These are phyloP conservation scores for Lamellibrachia luymesi DNA, from an alignment of 1,140 invertebrate genomes.

Conservation along the genomic window DNA sequence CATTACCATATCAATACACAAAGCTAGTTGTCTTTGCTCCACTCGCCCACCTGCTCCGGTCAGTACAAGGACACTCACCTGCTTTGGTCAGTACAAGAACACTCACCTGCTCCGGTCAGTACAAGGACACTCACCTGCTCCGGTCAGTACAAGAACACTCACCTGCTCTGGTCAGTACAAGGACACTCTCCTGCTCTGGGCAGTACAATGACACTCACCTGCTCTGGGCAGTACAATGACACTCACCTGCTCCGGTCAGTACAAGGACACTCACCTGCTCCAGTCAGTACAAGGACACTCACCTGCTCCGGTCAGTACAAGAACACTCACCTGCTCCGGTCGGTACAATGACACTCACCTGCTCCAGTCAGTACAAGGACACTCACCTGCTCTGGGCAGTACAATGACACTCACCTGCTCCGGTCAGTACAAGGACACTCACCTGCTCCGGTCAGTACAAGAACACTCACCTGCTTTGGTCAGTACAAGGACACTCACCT, in stretches of 20 bases:
- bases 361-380: conserved; percentile 26
- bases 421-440: not conserved
- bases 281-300: not conserved
- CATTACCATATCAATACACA: not conserved
- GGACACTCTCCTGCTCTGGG: no score
- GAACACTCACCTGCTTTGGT: conserved; percentile 68
- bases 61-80: not conserved
- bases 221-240: conserved; percentile 21
- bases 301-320: not conserved
- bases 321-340: not conserved
- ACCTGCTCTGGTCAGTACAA: not conserved
- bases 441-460: conserved; percentile 63
- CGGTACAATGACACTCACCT: not conserved
- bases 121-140: not conserved
- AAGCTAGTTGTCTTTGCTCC: not conserved
- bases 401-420: conserved; percentile 51
- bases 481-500: conserved; percentile 34
- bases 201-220: conserved; percentile 25
- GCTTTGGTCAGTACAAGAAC: conserved; percentile 68
- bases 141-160: not conserved
- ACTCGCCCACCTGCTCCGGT: not conserved
- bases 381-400: not conserved
- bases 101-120: conserved; percentile 65
- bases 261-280: conserved; percentile 72
- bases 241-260: conserved; percentile 73